These are phyloP conservation scores for Dromococcyx pavoninus DNA, from an alignment of 2,797 vertebrate species.

Conservation along the genomic window DNA sequence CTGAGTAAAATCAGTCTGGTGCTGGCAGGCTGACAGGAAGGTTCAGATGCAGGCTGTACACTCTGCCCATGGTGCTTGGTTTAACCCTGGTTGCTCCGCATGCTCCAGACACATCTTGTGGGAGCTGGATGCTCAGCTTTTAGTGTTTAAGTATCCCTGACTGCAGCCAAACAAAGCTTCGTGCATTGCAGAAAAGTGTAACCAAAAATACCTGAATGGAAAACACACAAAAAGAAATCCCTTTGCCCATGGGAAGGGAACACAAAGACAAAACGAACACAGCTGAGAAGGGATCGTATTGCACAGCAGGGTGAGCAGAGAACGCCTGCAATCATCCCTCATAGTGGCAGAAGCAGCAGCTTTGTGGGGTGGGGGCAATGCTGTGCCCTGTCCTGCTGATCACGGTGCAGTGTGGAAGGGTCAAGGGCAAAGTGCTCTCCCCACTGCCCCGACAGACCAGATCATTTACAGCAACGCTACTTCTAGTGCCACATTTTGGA, in stretches of 20 bases:
- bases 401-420: fast-evolving
- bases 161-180: neutral
- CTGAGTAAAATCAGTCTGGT: neutral
- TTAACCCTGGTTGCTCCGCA: neutral
- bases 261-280: neutral
- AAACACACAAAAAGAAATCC: neutral
- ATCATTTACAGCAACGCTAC: neutral
- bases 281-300: neutral
- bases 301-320: neutral
- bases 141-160: fast-evolving
- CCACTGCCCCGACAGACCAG: neutral
- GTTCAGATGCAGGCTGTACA: too few species aligned
- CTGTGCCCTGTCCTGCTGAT: neutral
- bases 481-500: neutral
- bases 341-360: neutral
- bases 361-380: neutral
- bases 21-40: neutral
- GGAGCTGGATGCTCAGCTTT: neutral
- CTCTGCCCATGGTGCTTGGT: neutral
- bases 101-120: neutral
- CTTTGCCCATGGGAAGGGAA: neutral
- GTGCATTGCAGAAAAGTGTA: neutral
- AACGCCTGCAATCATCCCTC: neutral
- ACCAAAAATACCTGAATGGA: neutral
- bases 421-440: neutral